Evolutionary conservation across 2,113 vertebrate genomes (phyloP).

Genomic region (Etheostoma spectabile): DNA sequence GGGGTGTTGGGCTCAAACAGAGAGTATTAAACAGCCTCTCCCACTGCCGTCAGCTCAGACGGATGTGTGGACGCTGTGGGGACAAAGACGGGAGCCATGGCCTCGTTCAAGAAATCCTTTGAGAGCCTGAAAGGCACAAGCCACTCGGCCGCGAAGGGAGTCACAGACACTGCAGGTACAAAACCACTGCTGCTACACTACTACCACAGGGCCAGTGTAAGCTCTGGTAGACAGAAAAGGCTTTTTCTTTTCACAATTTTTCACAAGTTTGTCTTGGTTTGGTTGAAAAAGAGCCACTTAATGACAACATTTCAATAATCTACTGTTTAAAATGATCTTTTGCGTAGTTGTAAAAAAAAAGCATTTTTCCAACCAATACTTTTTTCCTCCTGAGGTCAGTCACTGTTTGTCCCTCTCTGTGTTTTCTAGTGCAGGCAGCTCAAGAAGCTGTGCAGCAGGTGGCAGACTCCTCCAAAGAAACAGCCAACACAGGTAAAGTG

Average conservation of each 20-base stretch:
- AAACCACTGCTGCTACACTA: not conserved
- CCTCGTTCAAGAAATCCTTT: slow-evolving; percentile 83
- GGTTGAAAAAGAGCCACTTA: not conserved
- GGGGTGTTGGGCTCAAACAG: slow-evolving; percentile 54
- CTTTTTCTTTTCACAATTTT: not conserved
- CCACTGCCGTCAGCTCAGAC: slow-evolving; percentile 26
- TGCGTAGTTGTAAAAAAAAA: too few relatives aligned
- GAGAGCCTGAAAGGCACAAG: slow-evolving; percentile 76
- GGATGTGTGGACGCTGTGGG: slow-evolving; percentile 37
- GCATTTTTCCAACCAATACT: too few relatives aligned
- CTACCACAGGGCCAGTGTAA: not conserved
- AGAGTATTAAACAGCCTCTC: slow-evolving; percentile 81
- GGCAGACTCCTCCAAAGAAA: slow-evolving; percentile 85
- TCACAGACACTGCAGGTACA: slow-evolving; percentile 81
- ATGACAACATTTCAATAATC: not conserved
- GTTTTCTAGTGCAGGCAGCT: slow-evolving; percentile 80
- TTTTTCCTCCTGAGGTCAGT: not conserved
- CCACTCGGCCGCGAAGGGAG: slow-evolving; percentile 76
- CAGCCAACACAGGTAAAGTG: slow-evolving; percentile 75
- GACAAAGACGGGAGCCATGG: slow-evolving; percentile 71
- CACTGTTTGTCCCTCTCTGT: slow-evolving; percentile 34
- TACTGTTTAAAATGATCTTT: not conserved
- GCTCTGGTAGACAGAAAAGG: not conserved
- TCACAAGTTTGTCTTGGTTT: not conserved
- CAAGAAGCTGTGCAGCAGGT: slow-evolving; percentile 85